Percentiles rank a stretch among this genome's conserved stretches.
Evolutionary conservation across 2,888 invertebrate genomes (phyloP).

Genomic region (Synergus gifuensis): DNA sequence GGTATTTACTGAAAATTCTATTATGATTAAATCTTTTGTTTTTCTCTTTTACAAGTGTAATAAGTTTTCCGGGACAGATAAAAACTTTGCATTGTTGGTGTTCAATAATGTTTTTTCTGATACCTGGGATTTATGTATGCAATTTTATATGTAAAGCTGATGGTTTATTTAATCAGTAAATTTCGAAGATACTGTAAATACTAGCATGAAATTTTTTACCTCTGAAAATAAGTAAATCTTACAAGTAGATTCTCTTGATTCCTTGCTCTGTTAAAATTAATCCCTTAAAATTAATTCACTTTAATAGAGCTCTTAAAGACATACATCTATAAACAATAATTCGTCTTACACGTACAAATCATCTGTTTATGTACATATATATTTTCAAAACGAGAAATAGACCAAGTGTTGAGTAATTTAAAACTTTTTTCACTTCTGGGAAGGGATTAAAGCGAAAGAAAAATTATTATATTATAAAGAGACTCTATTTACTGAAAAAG

Average conservation of each 20-base stretch:
- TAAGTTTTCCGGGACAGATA: too few species aligned
- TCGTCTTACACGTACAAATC: not conserved
- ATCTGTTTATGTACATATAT: not conserved
- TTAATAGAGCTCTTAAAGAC: too few species aligned
- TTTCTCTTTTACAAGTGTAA: too few species aligned
- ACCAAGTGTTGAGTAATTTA: slow-evolving; percentile 50
- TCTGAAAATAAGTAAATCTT: not conserved
- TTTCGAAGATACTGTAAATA: not conserved
- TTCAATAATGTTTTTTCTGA: too few species aligned
- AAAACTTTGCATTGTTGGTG: too few species aligned
- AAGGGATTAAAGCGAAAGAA: slow-evolving; percentile 43
- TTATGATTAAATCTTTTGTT: too few species aligned
- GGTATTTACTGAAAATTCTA: too few species aligned
- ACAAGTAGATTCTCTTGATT: not conserved
- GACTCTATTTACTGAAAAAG: slow-evolving; percentile 9
- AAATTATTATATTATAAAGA: slow-evolving; percentile 39
- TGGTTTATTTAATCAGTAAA: not conserved
- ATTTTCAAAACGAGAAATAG: slow-evolving; percentile 39
- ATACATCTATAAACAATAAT: not conserved
- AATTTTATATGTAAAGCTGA: not conserved
- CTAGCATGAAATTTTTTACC: too few species aligned
- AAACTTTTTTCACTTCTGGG: slow-evolving; percentile 48
- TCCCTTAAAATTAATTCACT: too few species aligned
- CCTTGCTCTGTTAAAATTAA: not conserved
- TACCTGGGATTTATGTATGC: too few species aligned